These are phyloP conservation scores for Osedax frankpressi DNA, from an alignment of 2,888 invertebrate species.

Conservation along the genomic window DNA sequence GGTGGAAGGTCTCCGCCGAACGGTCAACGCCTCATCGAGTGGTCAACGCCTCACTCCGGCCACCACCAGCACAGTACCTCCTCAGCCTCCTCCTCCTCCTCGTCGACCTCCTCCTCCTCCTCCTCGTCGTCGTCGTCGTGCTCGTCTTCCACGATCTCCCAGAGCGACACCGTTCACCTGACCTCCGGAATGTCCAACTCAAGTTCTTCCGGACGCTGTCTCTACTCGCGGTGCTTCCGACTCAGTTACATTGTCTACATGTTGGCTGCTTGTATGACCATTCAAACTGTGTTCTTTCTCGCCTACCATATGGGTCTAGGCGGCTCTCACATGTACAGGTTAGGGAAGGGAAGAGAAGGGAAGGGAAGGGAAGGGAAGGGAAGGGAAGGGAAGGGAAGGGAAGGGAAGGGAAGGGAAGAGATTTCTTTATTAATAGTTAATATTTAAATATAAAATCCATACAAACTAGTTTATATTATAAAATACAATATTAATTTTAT, in stretches of 20 bases:
- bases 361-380: no score
- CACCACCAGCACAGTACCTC: neutral
- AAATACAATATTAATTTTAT: no score
- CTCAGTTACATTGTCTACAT: conserved; percentile 7
- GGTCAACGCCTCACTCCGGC: neutral
- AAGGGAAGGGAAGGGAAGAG: no score
- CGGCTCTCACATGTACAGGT: neutral
- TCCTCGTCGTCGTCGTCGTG: neutral
- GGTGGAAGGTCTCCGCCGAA: neutral
- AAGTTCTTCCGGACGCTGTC: neutral
- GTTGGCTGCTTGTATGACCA: conserved; percentile 1
- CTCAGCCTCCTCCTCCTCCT: neutral
- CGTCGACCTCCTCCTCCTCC: neutral
- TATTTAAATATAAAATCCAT: no score
- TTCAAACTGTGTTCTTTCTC: conserved; percentile 13
- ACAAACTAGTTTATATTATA: no score
- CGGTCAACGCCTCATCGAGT: neutral
- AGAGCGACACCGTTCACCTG: neutral
- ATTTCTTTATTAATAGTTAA: no score
- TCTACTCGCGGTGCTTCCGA: conserved; percentile 1
- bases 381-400: no score
- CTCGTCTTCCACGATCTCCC: neutral
- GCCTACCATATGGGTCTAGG: conserved; percentile 4
- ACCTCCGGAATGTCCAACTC: neutral
- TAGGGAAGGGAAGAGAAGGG: no score